Evolutionary conservation across 2,113 vertebrate genomes (phyloP), one percentile per base, ranked within the genome.

Genomic region (Vulpes lagopus): DNA sequence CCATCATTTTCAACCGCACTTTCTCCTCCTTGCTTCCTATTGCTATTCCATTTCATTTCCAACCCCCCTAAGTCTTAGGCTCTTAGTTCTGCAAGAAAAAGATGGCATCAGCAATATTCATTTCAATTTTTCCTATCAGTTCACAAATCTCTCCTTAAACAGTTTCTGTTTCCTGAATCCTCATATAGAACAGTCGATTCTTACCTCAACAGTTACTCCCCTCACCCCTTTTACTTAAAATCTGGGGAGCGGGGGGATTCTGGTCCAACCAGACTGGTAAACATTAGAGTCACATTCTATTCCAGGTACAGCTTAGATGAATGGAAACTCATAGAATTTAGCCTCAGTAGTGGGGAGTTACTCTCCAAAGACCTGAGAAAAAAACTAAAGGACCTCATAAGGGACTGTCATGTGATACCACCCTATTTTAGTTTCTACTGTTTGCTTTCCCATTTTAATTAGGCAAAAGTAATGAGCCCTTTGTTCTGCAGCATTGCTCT

Each of bases 391-490:
- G 78, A 64, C 65, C 35, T 67, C 38, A 78, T 20, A 22, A 12
- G 4, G 17, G 84, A 43, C 43, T 53, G 90, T 32, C 0, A 0
- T 65, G 12, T 79, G 83, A 94, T 43, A 93, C 60, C 30, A 30
- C 10, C 62, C 71, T 97, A 87, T 91, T 97, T 94, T 91, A 89
- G 12, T 83, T 95, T 95, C 93, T 85, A 89, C 43, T 82, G 49
- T 92, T 93, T 92, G 65, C 91, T 96, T 85, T 51, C 85, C 65
- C 5, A 60, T 49, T 97, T 97, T 97, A 97, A 97, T 96, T 87
- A 95, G 78, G 96, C 95, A 98, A 95, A 98, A 94, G 11, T 95
- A 97, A 98, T 95, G 90, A 89, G 85, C 74, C 23, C 80, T 94
- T 97, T 97, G 76, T 96, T 98, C 87, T 96, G 67, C 1, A 67